These are phyloP conservation scores for Limanda limanda DNA, from an alignment of 2,113 vertebrate species.

Conservation along the genomic window DNA sequence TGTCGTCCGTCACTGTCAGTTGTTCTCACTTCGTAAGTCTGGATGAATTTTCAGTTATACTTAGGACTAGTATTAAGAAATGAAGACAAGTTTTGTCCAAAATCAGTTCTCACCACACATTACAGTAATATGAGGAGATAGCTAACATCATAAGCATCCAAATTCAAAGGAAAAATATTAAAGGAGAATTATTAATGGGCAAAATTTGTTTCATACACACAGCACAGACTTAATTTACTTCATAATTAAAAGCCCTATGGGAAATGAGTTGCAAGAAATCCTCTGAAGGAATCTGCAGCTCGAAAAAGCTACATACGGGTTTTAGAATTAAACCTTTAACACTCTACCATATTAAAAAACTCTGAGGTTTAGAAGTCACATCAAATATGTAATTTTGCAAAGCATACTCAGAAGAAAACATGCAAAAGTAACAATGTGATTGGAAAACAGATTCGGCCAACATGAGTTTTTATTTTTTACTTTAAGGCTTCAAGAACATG, in stretches of 20 bases:
- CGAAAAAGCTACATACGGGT: too few relatives aligned
- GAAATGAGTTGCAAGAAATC: not conserved
- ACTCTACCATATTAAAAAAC: not conserved
- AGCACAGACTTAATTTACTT: not conserved
- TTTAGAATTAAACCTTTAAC: not conserved
- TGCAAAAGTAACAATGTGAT: not conserved
- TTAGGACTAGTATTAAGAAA: not conserved
- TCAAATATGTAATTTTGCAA: not conserved
- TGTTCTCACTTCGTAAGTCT: not conserved
- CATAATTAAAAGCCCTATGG: not conserved
- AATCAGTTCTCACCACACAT: not conserved
- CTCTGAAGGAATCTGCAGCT: too few relatives aligned
- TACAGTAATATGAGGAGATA: not conserved
- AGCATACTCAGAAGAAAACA: not conserved
- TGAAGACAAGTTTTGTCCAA: not conserved
- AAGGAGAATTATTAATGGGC: conserved; percentile 1
- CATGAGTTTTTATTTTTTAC: not conserved
- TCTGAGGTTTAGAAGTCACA: not conserved
- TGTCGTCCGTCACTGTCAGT: too few relatives aligned
- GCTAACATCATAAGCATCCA: not conserved
- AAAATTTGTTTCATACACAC: not conserved
- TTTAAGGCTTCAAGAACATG: not conserved
- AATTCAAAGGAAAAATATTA: not conserved
- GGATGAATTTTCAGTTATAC: not conserved
- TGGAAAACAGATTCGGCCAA: not conserved